Conservation (phyloP, 2,113 vertebrate genomes). For the Bothrops jararaca region DNA sequence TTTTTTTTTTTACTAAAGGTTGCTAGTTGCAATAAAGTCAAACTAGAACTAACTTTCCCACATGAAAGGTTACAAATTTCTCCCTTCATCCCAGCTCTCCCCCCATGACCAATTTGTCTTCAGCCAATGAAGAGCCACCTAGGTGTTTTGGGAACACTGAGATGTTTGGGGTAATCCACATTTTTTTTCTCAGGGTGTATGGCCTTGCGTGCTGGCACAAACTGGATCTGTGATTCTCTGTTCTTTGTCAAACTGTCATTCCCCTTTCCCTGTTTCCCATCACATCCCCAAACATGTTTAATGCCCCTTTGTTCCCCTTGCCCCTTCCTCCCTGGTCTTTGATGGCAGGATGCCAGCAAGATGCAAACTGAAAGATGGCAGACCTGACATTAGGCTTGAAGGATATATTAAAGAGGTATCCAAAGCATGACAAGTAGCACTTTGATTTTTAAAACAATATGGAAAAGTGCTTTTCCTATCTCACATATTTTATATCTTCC, state of each 20-base stretch:
- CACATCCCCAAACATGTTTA: neutral
- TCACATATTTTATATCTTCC: neutral
- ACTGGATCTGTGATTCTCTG: neutral
- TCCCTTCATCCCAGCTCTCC: neutral
- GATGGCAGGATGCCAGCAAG: too few relatives aligned
- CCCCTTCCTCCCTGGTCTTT: too few relatives aligned
- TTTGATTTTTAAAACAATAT: neutral
- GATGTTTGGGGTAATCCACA: neutral
- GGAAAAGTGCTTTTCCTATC: neutral
- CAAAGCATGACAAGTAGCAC: neutral
- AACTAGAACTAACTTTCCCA: neutral
- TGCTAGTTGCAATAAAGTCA: neutral
- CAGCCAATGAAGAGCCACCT: neutral
- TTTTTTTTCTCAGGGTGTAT: neutral
- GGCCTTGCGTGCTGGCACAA: neutral
- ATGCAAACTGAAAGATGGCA: too few relatives aligned
- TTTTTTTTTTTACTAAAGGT: neutral
- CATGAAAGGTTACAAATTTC: neutral
- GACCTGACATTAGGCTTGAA: too few relatives aligned
- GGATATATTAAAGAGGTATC: neutral
- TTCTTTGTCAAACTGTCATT: neutral
- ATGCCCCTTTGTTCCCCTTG: neutral
- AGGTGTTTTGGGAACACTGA: neutral
- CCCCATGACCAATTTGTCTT: neutral
- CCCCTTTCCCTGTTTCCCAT: neutral